Evolutionary conservation across 2,888 invertebrate species (phyloP), one percentile per base, ranked within the genome.

Genomic region (Quadroppia sp.): DNA sequence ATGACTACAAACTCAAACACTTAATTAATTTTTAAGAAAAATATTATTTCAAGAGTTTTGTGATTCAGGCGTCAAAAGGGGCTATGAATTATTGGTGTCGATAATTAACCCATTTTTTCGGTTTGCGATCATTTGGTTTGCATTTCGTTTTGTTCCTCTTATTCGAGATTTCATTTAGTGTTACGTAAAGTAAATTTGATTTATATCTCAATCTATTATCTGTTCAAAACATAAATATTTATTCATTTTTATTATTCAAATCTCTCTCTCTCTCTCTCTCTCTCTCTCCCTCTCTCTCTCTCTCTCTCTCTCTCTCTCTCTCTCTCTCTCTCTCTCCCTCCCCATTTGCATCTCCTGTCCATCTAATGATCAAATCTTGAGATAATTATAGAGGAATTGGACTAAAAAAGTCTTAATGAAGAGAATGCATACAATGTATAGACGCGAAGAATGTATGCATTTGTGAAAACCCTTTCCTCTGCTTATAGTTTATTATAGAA

Each of bases 61-160:
- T 36, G n/a, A n/a, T n/a, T n/a, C n/a, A n/a, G n/a, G n/a, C n/a
- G n/a, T n/a, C n/a, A n/a, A n/a, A n/a, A n/a, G n/a, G n/a, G 15
- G 45, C 2, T 2, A 17, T 45, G 17, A 45, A 45, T 45, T 2
- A 11, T 45, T 13, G 45, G 2, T 11, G 36, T 7, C 4, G 36
- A 20, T 36, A 64, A 64, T 64, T 64, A 64, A 64, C 61, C 61
- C 61, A 64, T 64, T 64, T 59, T 28, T 45, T 4, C 36, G 36
- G 36, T 36, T 7, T 36, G 11, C 4, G 36, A 11, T 4, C 36
- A 36, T 11, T 48, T 53, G 25, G 53, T 64, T 36, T 64, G 36
- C 28, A 13, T 56, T 11, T 4, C 13, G 25, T 56, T 17, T 28
- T 28, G 28, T 25, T 56, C 15, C 30, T 30, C 56, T 56, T 56